A percentile compares a stretch with the other conserved stretches of the same genome.
Evolutionary conservation across 1,140 invertebrate genomes (phyloP).

Genomic region (Drosophila sturtevanti): DNA sequence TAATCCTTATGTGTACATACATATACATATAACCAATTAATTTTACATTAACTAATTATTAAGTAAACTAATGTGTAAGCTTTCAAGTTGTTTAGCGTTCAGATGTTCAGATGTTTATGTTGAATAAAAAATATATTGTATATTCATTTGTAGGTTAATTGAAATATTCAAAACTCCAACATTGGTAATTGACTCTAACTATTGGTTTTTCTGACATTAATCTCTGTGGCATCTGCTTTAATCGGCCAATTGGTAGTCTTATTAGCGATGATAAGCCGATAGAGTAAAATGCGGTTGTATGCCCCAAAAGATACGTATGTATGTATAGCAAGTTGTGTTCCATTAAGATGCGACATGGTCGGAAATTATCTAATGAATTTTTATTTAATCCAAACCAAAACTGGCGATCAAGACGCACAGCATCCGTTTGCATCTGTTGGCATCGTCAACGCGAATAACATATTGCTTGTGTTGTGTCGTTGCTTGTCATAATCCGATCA

Average conservation of each 20-base stretch:
- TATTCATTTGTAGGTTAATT: too few species aligned
- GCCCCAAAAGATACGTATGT: conserved; percentile 56
- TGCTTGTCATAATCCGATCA: conserved; percentile 79
- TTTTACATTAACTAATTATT: conserved; percentile 27
- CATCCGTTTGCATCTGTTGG: conserved; percentile 71
- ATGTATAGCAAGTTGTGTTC: conserved; percentile 13
- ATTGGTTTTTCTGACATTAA: conserved; percentile 60
- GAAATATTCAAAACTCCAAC: conserved; percentile 15
- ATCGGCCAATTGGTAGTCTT: conserved; percentile 63
- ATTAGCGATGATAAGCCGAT: conserved; percentile 42
- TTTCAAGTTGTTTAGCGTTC: too few species aligned
- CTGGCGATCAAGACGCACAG: conserved; percentile 56
- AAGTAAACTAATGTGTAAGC: too few species aligned
- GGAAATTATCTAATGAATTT: conserved; percentile 79
- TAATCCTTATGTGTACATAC: too few species aligned
- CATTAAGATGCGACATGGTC: conserved; percentile 45
- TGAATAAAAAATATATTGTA: too few species aligned
- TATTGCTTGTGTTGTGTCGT: conserved; percentile 53
- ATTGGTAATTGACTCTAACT: background rate
- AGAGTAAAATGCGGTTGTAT: conserved; percentile 50
- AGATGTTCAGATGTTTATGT: too few species aligned
- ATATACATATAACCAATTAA: conserved; percentile 9
- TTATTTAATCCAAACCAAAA: conserved; percentile 76
- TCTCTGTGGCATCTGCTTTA: conserved; percentile 49
- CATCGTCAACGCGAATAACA: conserved; percentile 56